Base-by-base conservation (phyloP, 1,140 invertebrate species). In the Diplogasteroides magnus region DNA sequence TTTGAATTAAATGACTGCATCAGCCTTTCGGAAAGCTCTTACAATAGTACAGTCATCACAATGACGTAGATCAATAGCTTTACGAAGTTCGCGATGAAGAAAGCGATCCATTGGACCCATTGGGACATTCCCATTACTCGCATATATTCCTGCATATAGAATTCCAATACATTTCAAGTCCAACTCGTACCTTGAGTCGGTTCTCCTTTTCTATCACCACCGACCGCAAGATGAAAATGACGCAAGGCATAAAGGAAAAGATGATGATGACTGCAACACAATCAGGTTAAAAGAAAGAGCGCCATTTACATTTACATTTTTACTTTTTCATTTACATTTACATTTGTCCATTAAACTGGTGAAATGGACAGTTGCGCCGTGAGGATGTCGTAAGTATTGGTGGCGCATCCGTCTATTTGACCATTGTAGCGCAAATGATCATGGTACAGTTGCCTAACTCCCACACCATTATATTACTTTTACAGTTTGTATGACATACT, bases 111-210 rank as follows among this genome's bases (percentile, higher is more conserved):
- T 77, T 93, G 90, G 27, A 92, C 76, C 89, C 89, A 91, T 72
- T 88, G 90, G 23, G 87, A 86, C 15, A 93, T 81, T 1, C 91
- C 91, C 91, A 92, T 92, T 80, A 91, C 90, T 82, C 90, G 91
- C 90, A 92, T 91, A 0, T 90, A 89, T 86, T 91, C 90, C 89
- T 48, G 37, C 37, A 48, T 11, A 11, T 6, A 48, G 37, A 6
- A 48, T 11, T 48, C 19, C 37, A 11, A 19, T 48, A 19, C 6
- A 48, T 48, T 48, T 48, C 19, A 6, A 48, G 6, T 48, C 19
- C 6, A 48, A 48, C 6, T 48, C 37, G 19, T 48, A 48, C 37
- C 37, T 76, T 76, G 23, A 78, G 68, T 3, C 71, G 72, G 55
- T 79, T 70, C 55, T 78, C 77, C 63, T 78, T 78, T 65, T 78